phyloP scores from a whole-genome alignment of 2,113 vertebrate species.

The Tricholaema leucomelas region DNA sequence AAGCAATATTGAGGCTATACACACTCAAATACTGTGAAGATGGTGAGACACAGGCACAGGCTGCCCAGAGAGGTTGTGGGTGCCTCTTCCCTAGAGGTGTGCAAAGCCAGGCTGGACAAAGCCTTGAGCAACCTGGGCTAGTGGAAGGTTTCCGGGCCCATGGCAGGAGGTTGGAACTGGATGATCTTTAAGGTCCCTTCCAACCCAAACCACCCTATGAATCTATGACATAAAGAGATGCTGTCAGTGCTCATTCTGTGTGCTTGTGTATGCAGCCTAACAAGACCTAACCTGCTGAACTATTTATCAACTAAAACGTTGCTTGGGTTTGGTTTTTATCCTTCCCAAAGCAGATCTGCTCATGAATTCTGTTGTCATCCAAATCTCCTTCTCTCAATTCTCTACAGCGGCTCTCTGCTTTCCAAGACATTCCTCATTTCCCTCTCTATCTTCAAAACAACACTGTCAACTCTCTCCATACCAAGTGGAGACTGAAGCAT shows the following conservation, averaged over 20 bases:
- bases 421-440: background rate
- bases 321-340: background rate
- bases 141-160: too few species aligned
- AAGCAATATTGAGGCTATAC: background rate
- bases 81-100: too few species aligned
- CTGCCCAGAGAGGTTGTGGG: too few species aligned
- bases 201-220: too few species aligned
- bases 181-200: too few species aligned
- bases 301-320: background rate
- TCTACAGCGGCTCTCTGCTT: background rate
- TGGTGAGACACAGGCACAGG: too few species aligned
- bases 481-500: background rate
- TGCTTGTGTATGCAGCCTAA: background rate
- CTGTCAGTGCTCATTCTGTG: background rate
- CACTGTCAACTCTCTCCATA: background rate
- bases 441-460: background rate
- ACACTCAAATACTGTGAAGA: background rate
- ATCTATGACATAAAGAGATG: background rate
- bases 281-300: background rate
- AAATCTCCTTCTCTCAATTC: background rate
- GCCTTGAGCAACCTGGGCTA: too few species aligned
- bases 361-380: background rate
- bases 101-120: too few species aligned
- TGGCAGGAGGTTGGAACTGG: too few species aligned
- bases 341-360: background rate